Evolutionary conservation across 2,888 invertebrate genomes (phyloP).

Genomic region (Andrena haemorrhoa): DNA sequence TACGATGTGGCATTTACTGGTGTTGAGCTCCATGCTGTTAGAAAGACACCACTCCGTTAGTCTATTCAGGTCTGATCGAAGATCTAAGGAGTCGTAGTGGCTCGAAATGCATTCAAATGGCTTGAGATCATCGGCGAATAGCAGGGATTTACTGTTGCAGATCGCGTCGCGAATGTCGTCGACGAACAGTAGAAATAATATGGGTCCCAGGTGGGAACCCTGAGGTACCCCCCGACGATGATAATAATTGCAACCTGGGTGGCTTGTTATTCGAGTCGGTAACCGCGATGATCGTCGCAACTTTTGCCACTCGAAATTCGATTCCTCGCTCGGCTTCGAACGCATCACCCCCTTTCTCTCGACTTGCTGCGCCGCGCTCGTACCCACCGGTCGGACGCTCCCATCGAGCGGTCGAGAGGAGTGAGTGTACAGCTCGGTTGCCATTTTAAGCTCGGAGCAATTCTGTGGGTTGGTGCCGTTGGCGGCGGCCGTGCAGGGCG

Average conservation of each 20-base stretch:
- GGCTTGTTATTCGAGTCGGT: not conserved
- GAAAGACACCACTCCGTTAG: no score
- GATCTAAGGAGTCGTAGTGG: no score
- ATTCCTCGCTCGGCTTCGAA: not conserved
- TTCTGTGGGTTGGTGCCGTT: not conserved
- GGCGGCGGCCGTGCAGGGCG: not conserved
- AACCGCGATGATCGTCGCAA: not conserved
- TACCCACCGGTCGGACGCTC: constrained; percentile 12
- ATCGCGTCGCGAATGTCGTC: no score
- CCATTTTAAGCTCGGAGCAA: constrained; percentile 56
- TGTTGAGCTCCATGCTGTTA: no score
- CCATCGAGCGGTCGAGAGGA: constrained; percentile 23
- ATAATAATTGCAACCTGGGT: not conserved
- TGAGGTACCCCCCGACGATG: no score
- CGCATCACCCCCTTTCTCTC: not conserved
- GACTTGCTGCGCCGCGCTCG: not conserved
- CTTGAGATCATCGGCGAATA: no score
- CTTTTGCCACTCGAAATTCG: not conserved
- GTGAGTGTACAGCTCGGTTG: constrained; percentile 42
- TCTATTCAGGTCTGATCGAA: no score
- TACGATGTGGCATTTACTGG: no score
- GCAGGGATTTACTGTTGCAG: no score
- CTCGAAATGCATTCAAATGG: no score
- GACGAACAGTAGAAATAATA: no score
- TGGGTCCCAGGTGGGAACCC: no score